Evolutionary conservation across 2,113 vertebrate species (phyloP).

Genomic region (Peromyscus californicus): DNA sequence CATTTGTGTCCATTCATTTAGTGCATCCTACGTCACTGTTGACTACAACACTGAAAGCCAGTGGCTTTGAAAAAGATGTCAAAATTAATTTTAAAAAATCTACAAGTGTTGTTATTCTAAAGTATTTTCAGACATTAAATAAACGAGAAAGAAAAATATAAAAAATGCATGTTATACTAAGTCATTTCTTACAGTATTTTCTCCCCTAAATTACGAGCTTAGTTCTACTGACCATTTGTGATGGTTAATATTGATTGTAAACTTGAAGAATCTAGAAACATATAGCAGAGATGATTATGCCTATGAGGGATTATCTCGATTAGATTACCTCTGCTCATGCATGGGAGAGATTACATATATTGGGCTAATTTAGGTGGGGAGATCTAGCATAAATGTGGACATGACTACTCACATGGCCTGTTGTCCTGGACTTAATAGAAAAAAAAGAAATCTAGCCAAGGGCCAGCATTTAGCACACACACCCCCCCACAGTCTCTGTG

Average conservation of each 20-base stretch:
- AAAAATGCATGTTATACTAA: background rate
- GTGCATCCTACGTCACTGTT: too few species aligned
- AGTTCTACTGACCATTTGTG: background rate
- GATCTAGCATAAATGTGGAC: too few species aligned
- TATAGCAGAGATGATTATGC: background rate
- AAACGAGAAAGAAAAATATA: background rate
- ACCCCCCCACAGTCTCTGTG: too few species aligned
- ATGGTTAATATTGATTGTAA: background rate
- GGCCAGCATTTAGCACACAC: background rate
- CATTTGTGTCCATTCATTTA: background rate
- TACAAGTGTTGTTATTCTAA: background rate
- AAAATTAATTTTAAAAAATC: conserved; percentile 20
- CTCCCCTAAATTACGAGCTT: background rate
- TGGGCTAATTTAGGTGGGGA: background rate
- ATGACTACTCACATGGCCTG: background rate
- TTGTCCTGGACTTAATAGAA: background rate
- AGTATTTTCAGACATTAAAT: background rate
- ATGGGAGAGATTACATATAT: background rate
- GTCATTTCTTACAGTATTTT: background rate
- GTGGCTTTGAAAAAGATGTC: background rate
- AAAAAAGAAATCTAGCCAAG: too few species aligned
- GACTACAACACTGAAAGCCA: background rate
- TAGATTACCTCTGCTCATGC: background rate
- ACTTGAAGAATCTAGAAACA: background rate
- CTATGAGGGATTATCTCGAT: too few species aligned